Conservation (phyloP, 2,113 vertebrate genomes). For the Menura novaehollandiae region DNA sequence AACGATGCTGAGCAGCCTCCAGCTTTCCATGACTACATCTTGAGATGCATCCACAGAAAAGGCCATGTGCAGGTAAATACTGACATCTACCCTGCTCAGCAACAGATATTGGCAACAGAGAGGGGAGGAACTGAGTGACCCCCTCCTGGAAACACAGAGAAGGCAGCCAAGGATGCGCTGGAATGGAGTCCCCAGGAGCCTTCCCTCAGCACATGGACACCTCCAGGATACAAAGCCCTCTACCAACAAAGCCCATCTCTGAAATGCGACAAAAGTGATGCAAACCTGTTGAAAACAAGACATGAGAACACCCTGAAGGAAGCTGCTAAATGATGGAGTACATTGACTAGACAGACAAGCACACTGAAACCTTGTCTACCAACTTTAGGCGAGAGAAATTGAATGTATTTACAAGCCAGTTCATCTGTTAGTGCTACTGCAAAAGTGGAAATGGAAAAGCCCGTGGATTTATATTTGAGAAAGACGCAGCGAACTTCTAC, state of each 20-base stretch:
- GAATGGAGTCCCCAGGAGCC: neutral
- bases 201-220: neutral
- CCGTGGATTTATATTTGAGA: neutral
- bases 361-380: neutral
- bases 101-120: neutral
- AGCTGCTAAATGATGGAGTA: neutral
- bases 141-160: neutral
- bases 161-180: neutral
- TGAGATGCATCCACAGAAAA: neutral
- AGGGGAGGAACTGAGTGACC: neutral
- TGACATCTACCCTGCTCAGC: neutral
- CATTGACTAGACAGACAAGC: neutral
- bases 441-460: neutral
- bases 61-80: neutral
- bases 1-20: neutral
- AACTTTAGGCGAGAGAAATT: neutral
- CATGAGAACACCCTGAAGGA: neutral
- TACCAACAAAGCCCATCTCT: neutral
- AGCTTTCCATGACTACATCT: neutral
- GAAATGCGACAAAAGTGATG: neutral
- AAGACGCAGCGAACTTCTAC: neutral
- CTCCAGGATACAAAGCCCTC: neutral
- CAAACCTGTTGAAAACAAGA: neutral
- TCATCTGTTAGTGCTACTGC: neutral
- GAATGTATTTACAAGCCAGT: fast-evolving